These are phyloP conservation scores for Stenodema calcarata DNA, from an alignment of 2,888 invertebrate genomes.

Conservation along the genomic window DNA sequence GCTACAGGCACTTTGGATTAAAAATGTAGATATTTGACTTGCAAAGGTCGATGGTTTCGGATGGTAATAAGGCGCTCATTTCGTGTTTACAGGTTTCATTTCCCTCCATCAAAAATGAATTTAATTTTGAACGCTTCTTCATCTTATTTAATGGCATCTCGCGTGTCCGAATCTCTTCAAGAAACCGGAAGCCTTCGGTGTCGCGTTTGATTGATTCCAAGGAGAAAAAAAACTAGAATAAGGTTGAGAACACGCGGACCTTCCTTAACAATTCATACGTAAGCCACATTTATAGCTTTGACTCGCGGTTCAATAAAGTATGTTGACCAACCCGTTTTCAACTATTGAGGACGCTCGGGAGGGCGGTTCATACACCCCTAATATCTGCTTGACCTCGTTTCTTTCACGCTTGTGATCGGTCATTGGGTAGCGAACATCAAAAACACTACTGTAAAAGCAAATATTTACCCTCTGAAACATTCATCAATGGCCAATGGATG, in stretches of 20 bases:
- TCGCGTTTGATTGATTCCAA: not conserved
- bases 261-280: not conserved
- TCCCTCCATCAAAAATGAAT: too few species aligned
- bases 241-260: not conserved
- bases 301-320: not conserved
- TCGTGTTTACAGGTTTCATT: too few species aligned
- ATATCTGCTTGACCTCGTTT: not conserved
- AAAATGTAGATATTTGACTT: too few species aligned
- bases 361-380: not conserved
- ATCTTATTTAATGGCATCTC: too few species aligned
- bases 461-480: not conserved
- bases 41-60: too few species aligned
- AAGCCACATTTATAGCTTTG: not conserved
- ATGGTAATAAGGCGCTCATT: too few species aligned
- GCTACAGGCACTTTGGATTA: too few species aligned
- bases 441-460: not conserved
- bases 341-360: not conserved
- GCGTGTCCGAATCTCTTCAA: too few species aligned
- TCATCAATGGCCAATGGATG: not conserved
- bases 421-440: not conserved
- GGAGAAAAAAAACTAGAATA: not conserved
- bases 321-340: not conserved
- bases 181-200: too few species aligned
- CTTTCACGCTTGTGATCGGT: not conserved
- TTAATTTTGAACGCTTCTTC: too few species aligned